phyloP scores from a whole-genome alignment of 2,888 invertebrate genomes.

The Chrysomela aeneicollis region DNA sequence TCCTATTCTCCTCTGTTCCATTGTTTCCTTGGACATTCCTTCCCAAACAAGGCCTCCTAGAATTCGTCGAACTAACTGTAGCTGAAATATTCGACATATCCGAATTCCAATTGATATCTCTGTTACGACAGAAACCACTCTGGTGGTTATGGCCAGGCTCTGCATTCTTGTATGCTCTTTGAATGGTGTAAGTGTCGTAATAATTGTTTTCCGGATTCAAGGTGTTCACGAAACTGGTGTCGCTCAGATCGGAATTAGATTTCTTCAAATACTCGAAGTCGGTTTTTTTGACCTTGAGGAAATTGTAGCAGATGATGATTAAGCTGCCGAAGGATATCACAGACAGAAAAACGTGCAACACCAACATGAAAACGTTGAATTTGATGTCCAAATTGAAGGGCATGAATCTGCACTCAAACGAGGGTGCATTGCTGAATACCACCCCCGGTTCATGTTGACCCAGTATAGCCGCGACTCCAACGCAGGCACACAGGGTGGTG shows the following conservation, averaged over 20 bases:
- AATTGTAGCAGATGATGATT: slow-evolving; percentile 56
- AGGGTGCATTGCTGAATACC: slow-evolving; percentile 21
- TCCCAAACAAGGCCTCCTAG: slow-evolving; percentile 62
- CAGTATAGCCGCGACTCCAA: slow-evolving; percentile 65
- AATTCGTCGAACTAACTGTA: slow-evolving; percentile 66
- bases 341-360: slow-evolving; percentile 64
- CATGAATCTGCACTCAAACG: slow-evolving; percentile 59
- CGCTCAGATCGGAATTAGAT: slow-evolving; percentile 59
- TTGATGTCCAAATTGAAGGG: slow-evolving; percentile 62
- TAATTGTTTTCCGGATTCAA: slow-evolving; percentile 48
- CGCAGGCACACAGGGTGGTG: slow-evolving; percentile 63
- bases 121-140: slow-evolving; percentile 38
- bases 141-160: slow-evolving; percentile 23
- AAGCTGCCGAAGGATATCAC: slow-evolving; percentile 62
- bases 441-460: slow-evolving; percentile 52
- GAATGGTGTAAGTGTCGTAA: slow-evolving; percentile 57
- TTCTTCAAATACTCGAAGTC: slow-evolving; percentile 59
- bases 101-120: slow-evolving; percentile 43
- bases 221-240: slow-evolving; percentile 52
- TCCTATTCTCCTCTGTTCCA: slow-evolving; percentile 53
- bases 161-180: slow-evolving; percentile 43
- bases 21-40: slow-evolving; percentile 50
- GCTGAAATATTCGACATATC: slow-evolving; percentile 62
- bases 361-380: slow-evolving; percentile 64
- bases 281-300: slow-evolving; percentile 48